phyloP scores from a whole-genome alignment of 64 coral and sea anemone species.

The Pachyseris speciosa region DNA sequence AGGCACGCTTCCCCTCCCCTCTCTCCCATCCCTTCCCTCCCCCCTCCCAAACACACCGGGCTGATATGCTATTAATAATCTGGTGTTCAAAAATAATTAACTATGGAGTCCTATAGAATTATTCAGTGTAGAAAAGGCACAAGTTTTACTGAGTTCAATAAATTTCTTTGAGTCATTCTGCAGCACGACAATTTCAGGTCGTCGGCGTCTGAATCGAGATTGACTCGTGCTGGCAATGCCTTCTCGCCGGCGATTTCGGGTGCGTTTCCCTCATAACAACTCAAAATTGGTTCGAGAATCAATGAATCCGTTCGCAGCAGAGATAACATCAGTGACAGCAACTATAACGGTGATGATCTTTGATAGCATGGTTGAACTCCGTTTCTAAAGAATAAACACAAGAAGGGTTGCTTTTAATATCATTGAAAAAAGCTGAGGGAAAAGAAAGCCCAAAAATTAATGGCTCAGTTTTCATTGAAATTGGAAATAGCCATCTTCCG shows the following conservation, averaged over 20 bases:
- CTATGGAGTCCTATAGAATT: no score
- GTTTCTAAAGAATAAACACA: conserved; percentile 19
- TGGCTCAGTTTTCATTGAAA: conserved; percentile 4
- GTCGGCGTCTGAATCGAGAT: conserved; percentile 25
- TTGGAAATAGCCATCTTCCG: not conserved
- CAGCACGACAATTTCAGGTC: conserved; percentile 14
- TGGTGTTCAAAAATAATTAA: no score
- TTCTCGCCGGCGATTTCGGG: not conserved
- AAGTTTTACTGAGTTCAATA: no score
- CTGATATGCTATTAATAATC: no score
- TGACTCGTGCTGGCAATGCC: not conserved
- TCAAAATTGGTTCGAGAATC: conserved; percentile 30
- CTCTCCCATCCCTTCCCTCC: no score
- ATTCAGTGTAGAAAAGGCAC: no score
- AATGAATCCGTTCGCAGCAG: conserved; percentile 33
- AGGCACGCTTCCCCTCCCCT: no score
- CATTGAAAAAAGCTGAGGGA: not conserved
- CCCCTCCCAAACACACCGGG: no score
- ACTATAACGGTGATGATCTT: conserved; percentile 14
- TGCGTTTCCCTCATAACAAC: conserved; percentile 17
- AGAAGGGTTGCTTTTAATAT: not conserved
- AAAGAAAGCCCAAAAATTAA: conserved; percentile 5
- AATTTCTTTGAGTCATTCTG: no score
- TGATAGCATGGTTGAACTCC: conserved; percentile 25
- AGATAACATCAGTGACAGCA: conserved; percentile 19